phyloP scores from a whole-genome alignment of 2,888 invertebrate genomes.

The Tetrapedia diversipes region DNA sequence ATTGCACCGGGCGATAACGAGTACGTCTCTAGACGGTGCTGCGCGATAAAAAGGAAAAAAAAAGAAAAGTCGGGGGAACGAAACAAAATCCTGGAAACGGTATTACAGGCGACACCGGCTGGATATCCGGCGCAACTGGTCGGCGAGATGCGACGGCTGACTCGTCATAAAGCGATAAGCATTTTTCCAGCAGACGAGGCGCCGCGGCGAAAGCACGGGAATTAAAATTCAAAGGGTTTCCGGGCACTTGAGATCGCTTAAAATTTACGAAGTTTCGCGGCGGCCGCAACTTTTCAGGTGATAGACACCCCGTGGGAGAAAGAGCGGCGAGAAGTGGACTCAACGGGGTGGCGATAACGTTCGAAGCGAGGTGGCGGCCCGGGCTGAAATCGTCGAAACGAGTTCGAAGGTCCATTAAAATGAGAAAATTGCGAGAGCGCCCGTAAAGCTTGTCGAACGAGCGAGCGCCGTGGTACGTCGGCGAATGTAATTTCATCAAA shows the following conservation, averaged over 20 bases:
- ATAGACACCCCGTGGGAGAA: slow-evolving; percentile 43
- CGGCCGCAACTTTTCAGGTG: slow-evolving; percentile 55
- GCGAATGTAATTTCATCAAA: slow-evolving; percentile 9
- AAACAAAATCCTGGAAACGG: slow-evolving; percentile 23
- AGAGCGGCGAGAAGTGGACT: slow-evolving; percentile 33
- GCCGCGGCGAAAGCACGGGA: slow-evolving; percentile 34
- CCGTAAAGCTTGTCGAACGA: neutral
- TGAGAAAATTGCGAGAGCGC: slow-evolving; percentile 11
- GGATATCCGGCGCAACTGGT: slow-evolving; percentile 39
- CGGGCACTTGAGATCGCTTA: slow-evolving; percentile 55
- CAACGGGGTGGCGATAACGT: slow-evolving; percentile 42
- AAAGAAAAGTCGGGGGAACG: neutral
- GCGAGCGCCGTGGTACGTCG: neutral
- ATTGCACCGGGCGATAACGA: neutral
- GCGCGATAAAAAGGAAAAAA: neutral
- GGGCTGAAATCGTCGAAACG: slow-evolving; percentile 29
- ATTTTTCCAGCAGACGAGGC: slow-evolving; percentile 46
- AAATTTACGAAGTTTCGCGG: slow-evolving; percentile 66
- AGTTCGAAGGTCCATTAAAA: slow-evolving; percentile 15
- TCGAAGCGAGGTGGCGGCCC: slow-evolving; percentile 1
- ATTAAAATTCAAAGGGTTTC: slow-evolving; percentile 68
- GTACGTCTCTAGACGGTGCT: neutral
- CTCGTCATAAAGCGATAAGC: slow-evolving; percentile 55
- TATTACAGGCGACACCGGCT: slow-evolving; percentile 9
- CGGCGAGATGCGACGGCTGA: slow-evolving; percentile 15